Evolutionary conservation across 2,113 vertebrate genomes (phyloP).

Genomic region (Halichoerus grypus): DNA sequence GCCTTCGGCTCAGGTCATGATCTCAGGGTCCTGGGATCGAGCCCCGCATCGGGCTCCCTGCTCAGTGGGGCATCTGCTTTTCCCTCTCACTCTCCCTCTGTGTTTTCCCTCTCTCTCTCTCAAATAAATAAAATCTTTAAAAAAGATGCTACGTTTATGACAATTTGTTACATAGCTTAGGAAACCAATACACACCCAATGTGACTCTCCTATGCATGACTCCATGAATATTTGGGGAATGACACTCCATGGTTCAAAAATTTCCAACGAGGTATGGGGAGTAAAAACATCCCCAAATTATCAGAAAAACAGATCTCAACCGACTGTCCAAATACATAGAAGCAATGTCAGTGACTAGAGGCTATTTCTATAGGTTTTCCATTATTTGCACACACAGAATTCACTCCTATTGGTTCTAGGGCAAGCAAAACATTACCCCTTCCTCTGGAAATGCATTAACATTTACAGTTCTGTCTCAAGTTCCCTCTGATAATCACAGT

Average conservation of each 20-base stretch:
- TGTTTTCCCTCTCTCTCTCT: no score
- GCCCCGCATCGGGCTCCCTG: no score
- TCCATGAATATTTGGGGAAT: background rate
- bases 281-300: no score
- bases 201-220: background rate
- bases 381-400: no score
- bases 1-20: no score
- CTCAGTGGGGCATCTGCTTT: no score
- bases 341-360: rapidly evolving
- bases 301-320: background rate
- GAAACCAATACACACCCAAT: rapidly evolving
- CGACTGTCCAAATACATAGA: background rate
- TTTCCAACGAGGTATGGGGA: background rate
- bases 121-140: no score
- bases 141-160: rapidly evolving
- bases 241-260: background rate
- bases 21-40: no score
- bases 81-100: no score
- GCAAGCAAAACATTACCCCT: background rate
- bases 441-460: background rate
- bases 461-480: background rate
- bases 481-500: conserved; percentile 3
- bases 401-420: rapidly evolving
- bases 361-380: rapidly evolving
- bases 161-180: rapidly evolving